A percentile compares a stretch with the other conserved stretches of the same genome.
phyloP scores from a whole-genome alignment of 2,888 invertebrate genomes.

The Idaea straminata region DNA sequence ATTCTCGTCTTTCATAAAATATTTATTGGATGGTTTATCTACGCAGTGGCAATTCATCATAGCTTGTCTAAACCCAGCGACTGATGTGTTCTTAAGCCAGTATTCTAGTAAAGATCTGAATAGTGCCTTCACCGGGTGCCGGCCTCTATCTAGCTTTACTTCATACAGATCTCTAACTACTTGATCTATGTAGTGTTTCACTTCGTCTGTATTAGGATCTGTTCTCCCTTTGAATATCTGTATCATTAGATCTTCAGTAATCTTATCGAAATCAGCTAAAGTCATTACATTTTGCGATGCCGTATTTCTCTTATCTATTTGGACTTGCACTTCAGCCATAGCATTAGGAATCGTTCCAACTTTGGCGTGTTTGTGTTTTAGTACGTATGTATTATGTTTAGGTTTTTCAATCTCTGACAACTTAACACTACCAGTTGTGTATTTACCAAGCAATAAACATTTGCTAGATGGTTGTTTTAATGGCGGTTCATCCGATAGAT shows the following conservation, averaged over 20 bases:
- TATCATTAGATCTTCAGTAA: constrained; percentile 54
- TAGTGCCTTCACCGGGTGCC: constrained; percentile 54
- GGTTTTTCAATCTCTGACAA: not conserved
- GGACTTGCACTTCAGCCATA: constrained; percentile 34
- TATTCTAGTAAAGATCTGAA: constrained; percentile 60
- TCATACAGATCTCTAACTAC: constrained; percentile 57
- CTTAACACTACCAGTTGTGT: constrained; percentile 13
- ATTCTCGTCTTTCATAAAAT: constrained; percentile 53
- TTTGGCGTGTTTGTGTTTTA: constrained; percentile 18
- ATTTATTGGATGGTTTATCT: constrained; percentile 46
- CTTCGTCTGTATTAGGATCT: constrained; percentile 24
- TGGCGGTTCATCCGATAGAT: constrained; percentile 50
- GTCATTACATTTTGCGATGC: constrained; percentile 41
- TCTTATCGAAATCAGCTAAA: constrained; percentile 45
- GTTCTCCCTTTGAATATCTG: constrained; percentile 45
- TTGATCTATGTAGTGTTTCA: constrained; percentile 47
- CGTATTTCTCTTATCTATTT: constrained; percentile 38
- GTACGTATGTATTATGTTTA: not conserved
- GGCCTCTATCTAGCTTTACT: constrained; percentile 36
- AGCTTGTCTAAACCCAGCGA: constrained; percentile 37
- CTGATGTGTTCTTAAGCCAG: constrained; percentile 55
- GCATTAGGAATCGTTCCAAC: constrained; percentile 30
- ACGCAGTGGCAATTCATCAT: constrained; percentile 44
- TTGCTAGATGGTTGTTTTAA: constrained; percentile 48
- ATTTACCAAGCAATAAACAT: constrained; percentile 51